These are phyloP conservation scores for Meliscaeva auricollis DNA, from an alignment of 2,888 invertebrate species.

Conservation along the genomic window DNA sequence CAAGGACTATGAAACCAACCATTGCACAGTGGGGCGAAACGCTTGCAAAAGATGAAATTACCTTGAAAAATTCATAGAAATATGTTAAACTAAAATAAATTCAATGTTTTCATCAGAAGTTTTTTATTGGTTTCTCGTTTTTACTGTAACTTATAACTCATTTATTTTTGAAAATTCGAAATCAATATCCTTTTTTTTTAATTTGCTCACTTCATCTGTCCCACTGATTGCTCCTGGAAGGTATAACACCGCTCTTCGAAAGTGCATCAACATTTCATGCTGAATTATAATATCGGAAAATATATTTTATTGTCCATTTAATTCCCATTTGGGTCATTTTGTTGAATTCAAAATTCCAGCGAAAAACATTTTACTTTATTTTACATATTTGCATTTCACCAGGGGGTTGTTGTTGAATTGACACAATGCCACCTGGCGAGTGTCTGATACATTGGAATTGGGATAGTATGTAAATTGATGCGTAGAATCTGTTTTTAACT, in stretches of 20 bases:
- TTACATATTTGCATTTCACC: constrained; percentile 65
- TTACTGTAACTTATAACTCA: no score
- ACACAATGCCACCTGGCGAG: constrained; percentile 5
- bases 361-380: constrained; percentile 76
- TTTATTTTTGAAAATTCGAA: neutral
- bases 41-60: neutral
- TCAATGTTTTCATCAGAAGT: no score
- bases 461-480: no score
- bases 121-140: no score
- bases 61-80: no score
- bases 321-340: constrained; percentile 81
- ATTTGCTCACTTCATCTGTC: neutral
- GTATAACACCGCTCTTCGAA: no score
- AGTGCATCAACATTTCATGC: neutral
- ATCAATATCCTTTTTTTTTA: neutral
- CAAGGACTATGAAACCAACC: neutral
- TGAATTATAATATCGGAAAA: constrained; percentile 40
- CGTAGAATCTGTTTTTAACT: no score
- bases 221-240: no score
- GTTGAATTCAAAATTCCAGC: constrained; percentile 78
- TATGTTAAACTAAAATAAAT: no score
- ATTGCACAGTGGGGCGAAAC: neutral
- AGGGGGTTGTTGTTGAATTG: constrained; percentile 16
- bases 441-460: neutral
- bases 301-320: constrained; percentile 81